phyloP scores from a whole-genome alignment of 2,888 invertebrate genomes.

The Pseudococcus jackbeardsleyi region DNA sequence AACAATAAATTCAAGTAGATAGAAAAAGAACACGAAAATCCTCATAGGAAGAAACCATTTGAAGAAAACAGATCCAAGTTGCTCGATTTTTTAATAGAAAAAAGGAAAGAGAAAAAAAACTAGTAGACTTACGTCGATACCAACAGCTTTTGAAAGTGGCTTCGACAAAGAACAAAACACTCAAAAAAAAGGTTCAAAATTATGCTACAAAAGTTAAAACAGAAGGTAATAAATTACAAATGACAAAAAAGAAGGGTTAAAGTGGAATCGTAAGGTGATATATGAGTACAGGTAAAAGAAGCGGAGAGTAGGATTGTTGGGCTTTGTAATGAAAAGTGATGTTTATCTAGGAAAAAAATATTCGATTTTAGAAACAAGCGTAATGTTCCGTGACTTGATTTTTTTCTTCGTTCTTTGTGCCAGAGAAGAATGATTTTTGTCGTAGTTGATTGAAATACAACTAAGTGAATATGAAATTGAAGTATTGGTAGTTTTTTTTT shows the following conservation, averaged over 20 bases:
- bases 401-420: neutral
- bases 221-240: neutral
- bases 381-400: neutral
- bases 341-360: neutral
- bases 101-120: neutral
- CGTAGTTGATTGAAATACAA: neutral
- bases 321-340: slow-evolving; percentile 7
- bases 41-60: neutral
- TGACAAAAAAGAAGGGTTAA: slow-evolving; percentile 21
- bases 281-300: neutral
- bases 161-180: slow-evolving; percentile 2
- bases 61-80: neutral
- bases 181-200: neutral
- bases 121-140: neutral
- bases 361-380: slow-evolving; percentile 21
- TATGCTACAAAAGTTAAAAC: neutral
- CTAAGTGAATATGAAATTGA: neutral
- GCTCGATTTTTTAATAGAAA: neutral
- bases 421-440: neutral
- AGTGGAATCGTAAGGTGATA: slow-evolving; percentile 8
- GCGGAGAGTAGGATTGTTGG: neutral
- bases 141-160: neutral
- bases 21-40: neutral
- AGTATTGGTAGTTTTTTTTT: neutral
- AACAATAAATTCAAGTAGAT: neutral